phyloP scores from a whole-genome alignment of 1,140 invertebrate genomes.

The Tetranychus cinnabarinus region DNA sequence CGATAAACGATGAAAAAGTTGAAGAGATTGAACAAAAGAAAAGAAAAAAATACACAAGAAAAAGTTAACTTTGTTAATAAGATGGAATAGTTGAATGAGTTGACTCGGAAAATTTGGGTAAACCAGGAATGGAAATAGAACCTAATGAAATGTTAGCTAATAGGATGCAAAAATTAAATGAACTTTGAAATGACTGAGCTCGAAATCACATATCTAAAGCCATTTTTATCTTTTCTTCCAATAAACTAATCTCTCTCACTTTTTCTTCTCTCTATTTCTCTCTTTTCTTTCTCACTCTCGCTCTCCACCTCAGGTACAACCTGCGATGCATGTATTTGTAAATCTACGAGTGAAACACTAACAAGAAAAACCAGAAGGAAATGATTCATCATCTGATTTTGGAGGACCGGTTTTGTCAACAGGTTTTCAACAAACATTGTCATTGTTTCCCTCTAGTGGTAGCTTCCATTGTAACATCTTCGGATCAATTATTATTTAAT shows the following conservation, averaged over 20 bases:
- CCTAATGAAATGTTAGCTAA: background rate
- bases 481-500: too few relatives aligned
- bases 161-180: background rate
- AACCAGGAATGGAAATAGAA: background rate
- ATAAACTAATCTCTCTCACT: background rate
- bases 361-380: too few relatives aligned
- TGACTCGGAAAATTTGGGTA: background rate
- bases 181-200: background rate
- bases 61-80: background rate
- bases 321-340: too few relatives aligned
- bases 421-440: too few relatives aligned
- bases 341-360: too few relatives aligned
- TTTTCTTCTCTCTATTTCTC: background rate
- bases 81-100: background rate
- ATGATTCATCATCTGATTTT: too few relatives aligned
- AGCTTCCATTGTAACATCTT: too few relatives aligned
- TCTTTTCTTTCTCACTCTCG: background rate
- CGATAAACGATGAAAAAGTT: background rate
- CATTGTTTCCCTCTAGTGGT: too few relatives aligned
- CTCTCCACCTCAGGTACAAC: background rate
- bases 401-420: too few relatives aligned
- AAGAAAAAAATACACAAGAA: background rate
- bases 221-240: background rate
- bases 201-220: background rate
- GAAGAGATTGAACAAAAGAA: background rate